Base-by-base conservation (phyloP, 1,140 invertebrate species). In the Drosophila kohkoa region DNA sequence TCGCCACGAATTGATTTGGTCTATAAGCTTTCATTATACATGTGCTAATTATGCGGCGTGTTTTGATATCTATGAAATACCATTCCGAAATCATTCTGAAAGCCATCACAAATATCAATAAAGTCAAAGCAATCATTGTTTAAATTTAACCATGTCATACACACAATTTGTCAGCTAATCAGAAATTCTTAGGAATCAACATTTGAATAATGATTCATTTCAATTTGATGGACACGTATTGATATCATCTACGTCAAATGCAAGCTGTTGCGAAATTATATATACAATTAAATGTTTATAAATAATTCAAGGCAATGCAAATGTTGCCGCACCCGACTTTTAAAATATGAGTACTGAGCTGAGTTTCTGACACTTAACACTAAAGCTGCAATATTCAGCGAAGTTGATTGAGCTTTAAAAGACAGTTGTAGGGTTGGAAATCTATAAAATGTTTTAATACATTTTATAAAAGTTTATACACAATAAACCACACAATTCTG, bases 11-110 rank as follows among this genome's bases (percentile, higher is more conserved):
- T 73, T 64, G 83, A 82, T 78, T 88, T 76, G 66, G 64, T 85
- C 63, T 35, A 88, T 71, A 62, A 86, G 77, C 77, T 82, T 87
- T 88, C 83, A 75, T 88, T 83, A 81, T 77, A 67, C 59, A 75
- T 55, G 74, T 87, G 83, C 83, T 87, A 87, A 87, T 88, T 89
- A 83, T 87, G 80, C 66, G 79, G 49, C 38, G 46, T 55, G 65
- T 70, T 76, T 81, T 77, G 67, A 67, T 65, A 67, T 72, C 49
- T 57, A 57, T 20, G 59, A 46, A 63, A 68, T 38, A 64, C 54
- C 75, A 73, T 66, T 20, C 52, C 51, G 71, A 82, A 79, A 60
- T 48, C 13, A 46, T 74, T 86, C 16, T 57, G 25, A 57, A 43
- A 60, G 75, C 51, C 43, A 81, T 78, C 71, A 52, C 48, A 51